Conservation (phyloP, 2,888 invertebrate species). For the Chrysomela aeneicollis region DNA sequence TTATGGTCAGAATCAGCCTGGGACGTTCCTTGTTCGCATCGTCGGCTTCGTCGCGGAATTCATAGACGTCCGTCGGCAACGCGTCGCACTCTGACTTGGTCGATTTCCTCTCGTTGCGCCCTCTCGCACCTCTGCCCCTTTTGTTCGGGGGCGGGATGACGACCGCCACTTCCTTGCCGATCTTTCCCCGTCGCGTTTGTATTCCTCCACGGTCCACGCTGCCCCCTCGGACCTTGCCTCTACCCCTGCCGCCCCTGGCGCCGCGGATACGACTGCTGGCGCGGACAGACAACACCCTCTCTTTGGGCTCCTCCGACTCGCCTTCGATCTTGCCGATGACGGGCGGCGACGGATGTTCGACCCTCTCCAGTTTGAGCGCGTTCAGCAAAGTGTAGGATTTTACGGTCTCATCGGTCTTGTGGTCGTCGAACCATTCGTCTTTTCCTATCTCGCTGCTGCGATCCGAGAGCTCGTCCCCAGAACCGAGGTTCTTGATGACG, state of each 20-base stretch:
- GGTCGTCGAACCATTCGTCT: constrained; percentile 50
- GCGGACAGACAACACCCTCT: constrained; percentile 31
- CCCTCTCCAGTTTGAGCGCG: constrained; percentile 26
- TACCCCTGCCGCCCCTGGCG: constrained; percentile 55
- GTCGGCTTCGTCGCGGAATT: constrained; percentile 89
- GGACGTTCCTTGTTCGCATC: constrained; percentile 76
- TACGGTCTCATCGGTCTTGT: constrained; percentile 33
- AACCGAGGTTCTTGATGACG: constrained; percentile 78
- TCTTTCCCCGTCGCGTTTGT: constrained; percentile 64
- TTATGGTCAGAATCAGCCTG: constrained; percentile 82
- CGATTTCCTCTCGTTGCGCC: constrained; percentile 66
- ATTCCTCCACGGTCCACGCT: constrained; percentile 61
- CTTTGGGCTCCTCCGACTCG: constrained; percentile 56
- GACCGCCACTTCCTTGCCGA: constrained; percentile 48
- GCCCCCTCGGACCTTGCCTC: constrained; percentile 40
- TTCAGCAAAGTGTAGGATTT: constrained; percentile 21
- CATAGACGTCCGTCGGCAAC: constrained; percentile 80
- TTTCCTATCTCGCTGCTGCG: constrained; percentile 56
- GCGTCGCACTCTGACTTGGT: constrained; percentile 67
- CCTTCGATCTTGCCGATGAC: constrained; percentile 33
- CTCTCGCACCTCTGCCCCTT: constrained; percentile 62
- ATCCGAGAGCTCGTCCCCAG: constrained; percentile 61
- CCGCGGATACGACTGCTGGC: constrained; percentile 49
- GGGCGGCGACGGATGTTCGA: too few species aligned
- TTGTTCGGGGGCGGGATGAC: constrained; percentile 42